Evolutionary conservation across 2,797 vertebrate species (phyloP), one percentile per base, ranked within the genome.

Genomic region (Gorsachius magnificus): DNA sequence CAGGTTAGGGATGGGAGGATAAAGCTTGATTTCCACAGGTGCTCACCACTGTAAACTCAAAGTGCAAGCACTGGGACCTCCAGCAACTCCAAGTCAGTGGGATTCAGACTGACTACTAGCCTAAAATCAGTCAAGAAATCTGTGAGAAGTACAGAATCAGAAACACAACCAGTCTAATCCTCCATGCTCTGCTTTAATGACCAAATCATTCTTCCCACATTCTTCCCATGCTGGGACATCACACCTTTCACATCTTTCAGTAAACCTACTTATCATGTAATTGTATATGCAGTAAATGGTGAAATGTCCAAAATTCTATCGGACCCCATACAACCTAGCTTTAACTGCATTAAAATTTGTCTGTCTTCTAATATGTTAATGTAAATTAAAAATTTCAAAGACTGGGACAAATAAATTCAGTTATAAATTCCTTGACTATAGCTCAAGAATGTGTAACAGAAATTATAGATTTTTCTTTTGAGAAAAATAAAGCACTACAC

Each of bases 401-500:
- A 60, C 45, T 88, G 41, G 31, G 77, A 86, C 36, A 83, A 89
- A 90, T 50, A 64, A 90, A 78, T 71, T 63, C 43, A 77, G 29
- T 53, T 80, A 22, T n/a, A n/a, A n/a, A n/a, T 90, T 89, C 60
- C 63, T 86, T n/a, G 31, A 57, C 58, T 79, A 29, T 9, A 50
- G 69, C 54, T 90, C 76, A 78, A 77, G 35, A 61, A 83, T 4
- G 5, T 38, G 36, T 58, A 89, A 83, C 41, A 85, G 80, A 91
- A 94, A 89, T 20, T 2, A 66, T 8, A 2, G 9, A 18, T 48
- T 82, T 88, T 48, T 79, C 70, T 79, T 90, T 26, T 33, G 33
- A 92, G 71, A 83, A 90, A 93, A 90, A 78, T 14, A 57, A 84
- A 95, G 33, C 35, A 48, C n/a, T 75, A n/a, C 87, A 82, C 53